phyloP scores from a whole-genome alignment of 2,888 invertebrate species.

The Diaperis boleti region DNA sequence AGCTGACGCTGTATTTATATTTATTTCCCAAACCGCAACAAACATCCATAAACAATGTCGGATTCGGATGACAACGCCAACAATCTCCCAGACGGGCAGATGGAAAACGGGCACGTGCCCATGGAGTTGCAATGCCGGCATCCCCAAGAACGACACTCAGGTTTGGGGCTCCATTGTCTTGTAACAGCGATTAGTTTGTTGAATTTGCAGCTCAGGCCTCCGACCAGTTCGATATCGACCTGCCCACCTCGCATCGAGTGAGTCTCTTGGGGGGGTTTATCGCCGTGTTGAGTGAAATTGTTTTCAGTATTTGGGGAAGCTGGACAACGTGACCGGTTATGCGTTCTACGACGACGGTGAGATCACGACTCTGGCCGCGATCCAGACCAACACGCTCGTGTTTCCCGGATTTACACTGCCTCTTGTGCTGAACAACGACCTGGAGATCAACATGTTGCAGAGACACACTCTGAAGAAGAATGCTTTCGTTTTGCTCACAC shows the following conservation, averaged over 20 bases:
- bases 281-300: neutral
- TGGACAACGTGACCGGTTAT: slow-evolving; percentile 70
- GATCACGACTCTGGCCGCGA: slow-evolving; percentile 57
- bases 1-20: slow-evolving; percentile 3
- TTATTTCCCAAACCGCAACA: no score
- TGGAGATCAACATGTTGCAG: slow-evolving; percentile 71
- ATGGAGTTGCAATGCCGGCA: slow-evolving; percentile 8
- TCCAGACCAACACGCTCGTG: slow-evolving; percentile 66
- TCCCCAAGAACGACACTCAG: slow-evolving; percentile 13
- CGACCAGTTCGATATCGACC: slow-evolving; percentile 61
- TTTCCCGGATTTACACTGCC: slow-evolving; percentile 87
- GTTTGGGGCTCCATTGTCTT: neutral
- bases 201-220: slow-evolving; percentile 10
- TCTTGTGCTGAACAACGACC: slow-evolving; percentile 70
- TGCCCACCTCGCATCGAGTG: slow-evolving; percentile 64
- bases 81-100: slow-evolving; percentile 44
- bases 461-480: slow-evolving; percentile 71
- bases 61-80: slow-evolving; percentile 46
- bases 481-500: slow-evolving; percentile 75
- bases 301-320: slow-evolving; percentile 70
- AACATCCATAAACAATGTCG: slow-evolving; percentile 41
- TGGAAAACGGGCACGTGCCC: slow-evolving; percentile 58
- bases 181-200: neutral
- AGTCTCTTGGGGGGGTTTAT: slow-evolving; percentile 34
- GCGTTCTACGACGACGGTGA: slow-evolving; percentile 56